A percentile compares a stretch with the other conserved stretches of the same genome.
These are phyloP conservation scores for Drosophila neotestacea DNA, from an alignment of 2,888 invertebrate genomes.

Conservation along the genomic window DNA sequence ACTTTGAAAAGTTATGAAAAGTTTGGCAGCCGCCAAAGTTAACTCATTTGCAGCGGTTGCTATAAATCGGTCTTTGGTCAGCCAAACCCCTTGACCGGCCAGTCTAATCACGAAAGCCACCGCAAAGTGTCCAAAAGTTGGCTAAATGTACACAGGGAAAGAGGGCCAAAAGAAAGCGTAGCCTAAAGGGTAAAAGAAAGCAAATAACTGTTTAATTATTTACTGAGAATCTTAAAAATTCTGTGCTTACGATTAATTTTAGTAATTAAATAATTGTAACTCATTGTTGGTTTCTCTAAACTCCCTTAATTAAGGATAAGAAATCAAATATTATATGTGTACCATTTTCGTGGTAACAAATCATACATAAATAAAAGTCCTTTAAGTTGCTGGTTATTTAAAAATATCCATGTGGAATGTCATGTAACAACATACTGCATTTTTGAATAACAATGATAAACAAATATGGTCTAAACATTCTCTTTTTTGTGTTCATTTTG, in stretches of 20 bases:
- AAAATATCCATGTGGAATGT: neutral
- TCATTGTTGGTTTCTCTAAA: too few relatives aligned
- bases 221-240: neutral
- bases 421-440: neutral
- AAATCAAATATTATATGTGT: neutral
- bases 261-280: neutral
- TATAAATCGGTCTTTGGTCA: constrained; percentile 61
- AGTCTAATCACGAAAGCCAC: constrained; percentile 10
- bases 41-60: constrained; percentile 73
- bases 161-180: neutral
- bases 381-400: neutral
- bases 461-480: neutral
- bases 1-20: constrained; percentile 67
- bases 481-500: constrained; percentile 6
- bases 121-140: constrained; percentile 18
- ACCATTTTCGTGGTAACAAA: neutral
- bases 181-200: neutral
- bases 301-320: too few relatives aligned
- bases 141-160: neutral
- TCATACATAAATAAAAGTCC: neutral
- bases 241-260: neutral
- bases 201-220: constrained; percentile 28
- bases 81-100: constrained; percentile 18
- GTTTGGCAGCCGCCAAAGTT: constrained; percentile 69
- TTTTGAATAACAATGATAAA: neutral